A percentile compares a stretch with the other conserved stretches of the same genome.
Conservation (phyloP, 37 sponge, comb jelly and placozoan genomes). For the Lycopodina hypogea region DNA sequence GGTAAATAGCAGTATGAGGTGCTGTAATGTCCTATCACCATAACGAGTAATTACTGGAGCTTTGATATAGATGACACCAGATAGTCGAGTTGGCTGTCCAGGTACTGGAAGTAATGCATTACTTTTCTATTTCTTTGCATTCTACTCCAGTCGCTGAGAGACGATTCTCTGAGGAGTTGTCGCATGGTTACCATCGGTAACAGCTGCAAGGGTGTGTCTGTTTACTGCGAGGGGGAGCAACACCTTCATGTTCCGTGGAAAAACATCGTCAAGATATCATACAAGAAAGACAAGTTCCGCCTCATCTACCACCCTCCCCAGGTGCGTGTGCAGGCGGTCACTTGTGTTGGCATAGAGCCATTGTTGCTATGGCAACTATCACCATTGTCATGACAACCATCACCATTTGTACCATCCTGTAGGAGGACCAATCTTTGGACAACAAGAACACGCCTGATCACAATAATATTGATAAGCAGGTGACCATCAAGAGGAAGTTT, state of each 20-base stretch:
- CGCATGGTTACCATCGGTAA: constrained; percentile 20
- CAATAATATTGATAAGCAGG: neutral
- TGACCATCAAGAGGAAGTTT: constrained; percentile 24
- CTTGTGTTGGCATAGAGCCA: neutral
- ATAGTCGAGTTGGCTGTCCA: too few species aligned
- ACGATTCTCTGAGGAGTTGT: neutral
- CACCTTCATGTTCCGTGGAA: constrained; percentile 36
- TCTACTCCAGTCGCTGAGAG: neutral
- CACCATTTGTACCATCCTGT: too few species aligned
- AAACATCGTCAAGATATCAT: constrained; percentile 68
- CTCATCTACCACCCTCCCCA: constrained; percentile 36
- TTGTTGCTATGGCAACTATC: too few species aligned
- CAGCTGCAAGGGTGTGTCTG: constrained; percentile 30
- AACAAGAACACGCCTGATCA: too few species aligned
- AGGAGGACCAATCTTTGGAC: too few species aligned
- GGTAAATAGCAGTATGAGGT: too few species aligned
- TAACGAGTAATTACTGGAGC: too few species aligned
- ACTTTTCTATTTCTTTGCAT: too few species aligned
- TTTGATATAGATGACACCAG: too few species aligned
- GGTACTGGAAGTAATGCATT: too few species aligned
- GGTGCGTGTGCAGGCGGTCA: neutral
- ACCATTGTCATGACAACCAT: too few species aligned
- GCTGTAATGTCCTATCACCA: too few species aligned
- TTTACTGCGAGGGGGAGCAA: constrained; percentile 30
- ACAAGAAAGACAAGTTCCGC: constrained; percentile 60